Base-by-base conservation (phyloP, 2,888 invertebrate species). In the Catocala fraxini region DNA sequence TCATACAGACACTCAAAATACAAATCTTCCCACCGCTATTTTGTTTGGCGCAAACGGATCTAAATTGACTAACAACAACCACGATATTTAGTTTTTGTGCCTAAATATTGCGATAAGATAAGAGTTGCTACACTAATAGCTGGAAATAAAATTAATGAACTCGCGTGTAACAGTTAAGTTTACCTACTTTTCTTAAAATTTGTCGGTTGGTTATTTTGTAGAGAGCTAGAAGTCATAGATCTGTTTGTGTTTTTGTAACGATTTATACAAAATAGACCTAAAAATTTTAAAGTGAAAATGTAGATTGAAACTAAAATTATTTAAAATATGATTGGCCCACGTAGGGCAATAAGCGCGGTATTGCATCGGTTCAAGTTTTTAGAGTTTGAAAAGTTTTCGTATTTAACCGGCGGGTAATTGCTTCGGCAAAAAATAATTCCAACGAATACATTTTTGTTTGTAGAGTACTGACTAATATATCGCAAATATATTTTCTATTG, bases 141-240 rank as follows among this genome's bases (percentile, higher is more conserved):
- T 84, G 76, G 85, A 86, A 93, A 92, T 93, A 89, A 92, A 93
- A 92, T 93, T 90, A 90, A n/a, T 90, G 84, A 87, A 88, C 92
- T 92, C 89, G 92, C 92, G 92, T 92, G 92, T 90, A 90, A 90
- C 86, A 85, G 88, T 88, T 84, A 88, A 91, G 87, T 89, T 91
- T 89, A 82, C 85, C 84, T 84, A 86, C 81, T 86, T 89, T 89
- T 89, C 86, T 87, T 87, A 80, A 84, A 86, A 86, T 88, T 87
- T 85, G 83, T 79, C 73, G 79, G 78, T 77, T 69, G 82, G 84
- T 75, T 81, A 85, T 88, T 67, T 90, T 80, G 83, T 83, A 78
- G 80, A 76, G 77, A 84, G 82, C 71, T 77, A 73, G 81, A 83
- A 81, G 84, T 83, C 69, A 57, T 74, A 54, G 46, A 71, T 65